A percentile compares a stretch with the other conserved stretches of the same genome.
phyloP scores from a whole-genome alignment of 1,140 invertebrate species.

The Nephila pilipes region DNA sequence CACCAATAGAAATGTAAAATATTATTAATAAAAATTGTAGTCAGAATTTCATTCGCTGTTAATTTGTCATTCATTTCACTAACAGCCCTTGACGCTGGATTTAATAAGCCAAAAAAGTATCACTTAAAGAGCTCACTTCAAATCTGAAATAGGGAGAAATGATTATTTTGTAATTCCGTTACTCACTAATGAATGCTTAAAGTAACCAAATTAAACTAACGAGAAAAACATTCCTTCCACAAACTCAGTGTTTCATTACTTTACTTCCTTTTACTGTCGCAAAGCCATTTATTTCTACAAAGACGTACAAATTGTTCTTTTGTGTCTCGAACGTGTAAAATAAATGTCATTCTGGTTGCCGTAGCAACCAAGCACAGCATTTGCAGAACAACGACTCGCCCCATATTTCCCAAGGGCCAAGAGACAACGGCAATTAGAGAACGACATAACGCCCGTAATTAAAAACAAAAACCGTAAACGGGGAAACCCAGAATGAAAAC shows the following conservation, averaged over 20 bases:
- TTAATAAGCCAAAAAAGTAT: too few relatives aligned
- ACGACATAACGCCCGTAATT: slow-evolving; percentile 48
- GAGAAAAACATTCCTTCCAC: background rate
- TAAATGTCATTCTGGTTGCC: slow-evolving; percentile 51
- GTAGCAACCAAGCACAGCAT: background rate
- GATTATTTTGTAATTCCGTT: too few relatives aligned
- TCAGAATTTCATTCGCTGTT: too few relatives aligned
- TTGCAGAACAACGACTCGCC: background rate
- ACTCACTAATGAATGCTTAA: too few relatives aligned
- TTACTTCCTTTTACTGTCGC: background rate
- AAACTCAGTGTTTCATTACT: background rate
- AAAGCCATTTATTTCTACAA: slow-evolving; percentile 5
- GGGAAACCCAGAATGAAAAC: background rate
- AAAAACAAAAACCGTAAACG: slow-evolving; percentile 45
- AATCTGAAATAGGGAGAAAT: too few relatives aligned
- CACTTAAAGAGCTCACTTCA: too few relatives aligned
- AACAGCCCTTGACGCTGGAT: too few relatives aligned
- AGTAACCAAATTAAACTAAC: too few relatives aligned
- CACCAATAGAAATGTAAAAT: too few relatives aligned
- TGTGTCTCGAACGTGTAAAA: slow-evolving; percentile 22
- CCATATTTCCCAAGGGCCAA: slow-evolving; percentile 40
- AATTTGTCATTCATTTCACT: too few relatives aligned
- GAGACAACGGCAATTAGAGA: slow-evolving; percentile 52
- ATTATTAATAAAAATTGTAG: too few relatives aligned
- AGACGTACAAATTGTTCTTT: slow-evolving; percentile 23